Percentiles rank a stretch among this genome's conserved stretches.
These are phyloP conservation scores for Drosophila leonis DNA, from an alignment of 2,888 invertebrate species.

Conservation along the genomic window DNA sequence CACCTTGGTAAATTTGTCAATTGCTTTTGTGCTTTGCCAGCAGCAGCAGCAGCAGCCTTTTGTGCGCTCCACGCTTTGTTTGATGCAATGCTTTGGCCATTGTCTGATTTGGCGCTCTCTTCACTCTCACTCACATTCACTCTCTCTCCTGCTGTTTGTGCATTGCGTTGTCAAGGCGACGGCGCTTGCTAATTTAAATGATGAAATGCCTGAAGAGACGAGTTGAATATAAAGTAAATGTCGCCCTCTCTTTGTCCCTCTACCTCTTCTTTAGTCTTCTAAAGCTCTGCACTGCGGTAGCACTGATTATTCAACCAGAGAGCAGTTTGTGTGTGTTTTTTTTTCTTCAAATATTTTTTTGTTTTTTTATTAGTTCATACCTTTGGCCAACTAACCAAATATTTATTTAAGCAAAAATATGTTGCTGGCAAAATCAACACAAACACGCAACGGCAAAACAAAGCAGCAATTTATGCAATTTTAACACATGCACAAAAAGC, in stretches of 20 bases:
- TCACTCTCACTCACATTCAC: neutral
- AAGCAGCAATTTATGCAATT: slow-evolving; percentile 26
- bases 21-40: slow-evolving; percentile 44
- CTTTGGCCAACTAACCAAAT: slow-evolving; percentile 53
- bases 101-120: slow-evolving; percentile 42
- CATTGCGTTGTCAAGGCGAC: slow-evolving; percentile 63
- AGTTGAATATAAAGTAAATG: slow-evolving; percentile 17
- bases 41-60: slow-evolving; percentile 40
- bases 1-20: slow-evolving; percentile 62
- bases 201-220: slow-evolving; percentile 55
- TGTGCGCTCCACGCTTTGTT: slow-evolving; percentile 48
- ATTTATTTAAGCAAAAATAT: slow-evolving; percentile 78
- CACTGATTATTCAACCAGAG: slow-evolving; percentile 44
- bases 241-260: neutral
- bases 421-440: slow-evolving; percentile 59
- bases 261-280: neutral
- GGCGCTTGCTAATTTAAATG: slow-evolving; percentile 71
- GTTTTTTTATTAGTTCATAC: slow-evolving; percentile 10
- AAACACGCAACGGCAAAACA: slow-evolving; percentile 18
- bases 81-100: slow-evolving; percentile 44
- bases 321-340: neutral
- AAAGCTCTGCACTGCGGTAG: slow-evolving; percentile 38
- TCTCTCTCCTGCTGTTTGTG: slow-evolving; percentile 14
- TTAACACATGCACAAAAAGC: slow-evolving; percentile 26
- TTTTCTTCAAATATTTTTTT: neutral